These are phyloP conservation scores for Tiphia femorata DNA, from an alignment of 2,888 invertebrate species.

Conservation along the genomic window DNA sequence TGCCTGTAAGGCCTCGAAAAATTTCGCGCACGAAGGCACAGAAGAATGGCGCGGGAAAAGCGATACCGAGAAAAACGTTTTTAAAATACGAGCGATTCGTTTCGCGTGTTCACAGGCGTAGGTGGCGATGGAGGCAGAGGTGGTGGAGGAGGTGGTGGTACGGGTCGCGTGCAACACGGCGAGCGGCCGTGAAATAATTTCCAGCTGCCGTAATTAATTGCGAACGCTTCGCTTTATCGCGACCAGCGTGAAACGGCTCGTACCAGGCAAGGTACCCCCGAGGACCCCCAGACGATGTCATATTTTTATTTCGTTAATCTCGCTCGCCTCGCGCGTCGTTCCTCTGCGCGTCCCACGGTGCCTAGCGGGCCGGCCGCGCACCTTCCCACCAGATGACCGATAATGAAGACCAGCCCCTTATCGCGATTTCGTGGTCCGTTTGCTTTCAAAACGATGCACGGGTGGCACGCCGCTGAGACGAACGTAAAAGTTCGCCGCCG, in stretches of 20 bases:
- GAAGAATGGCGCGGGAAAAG: no score
- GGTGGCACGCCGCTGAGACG: neutral
- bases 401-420: conserved; percentile 19
- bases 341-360: conserved; percentile 17
- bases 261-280: conserved; percentile 3
- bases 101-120: no score
- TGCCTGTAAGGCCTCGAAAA: no score
- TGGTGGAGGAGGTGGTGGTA: no score
- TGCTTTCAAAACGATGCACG: no score
- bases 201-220: conserved; percentile 31
- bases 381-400: conserved; percentile 18
- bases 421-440: no score
- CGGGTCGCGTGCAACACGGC: conserved; percentile 6
- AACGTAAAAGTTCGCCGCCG: neutral
- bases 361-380: neutral
- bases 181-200: conserved; percentile 40
- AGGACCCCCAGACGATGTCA: conserved; percentile 26
- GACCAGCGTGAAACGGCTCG: conserved; percentile 35
- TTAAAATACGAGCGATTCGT: no score
- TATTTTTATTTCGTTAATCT: conserved; percentile 37
- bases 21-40: no score
- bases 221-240: conserved; percentile 37
- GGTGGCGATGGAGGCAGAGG: no score
- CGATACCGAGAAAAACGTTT: no score
- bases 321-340: conserved; percentile 17